phyloP scores from a whole-genome alignment of 2,797 vertebrate genomes.

The Rhyacichthys aspro region DNA sequence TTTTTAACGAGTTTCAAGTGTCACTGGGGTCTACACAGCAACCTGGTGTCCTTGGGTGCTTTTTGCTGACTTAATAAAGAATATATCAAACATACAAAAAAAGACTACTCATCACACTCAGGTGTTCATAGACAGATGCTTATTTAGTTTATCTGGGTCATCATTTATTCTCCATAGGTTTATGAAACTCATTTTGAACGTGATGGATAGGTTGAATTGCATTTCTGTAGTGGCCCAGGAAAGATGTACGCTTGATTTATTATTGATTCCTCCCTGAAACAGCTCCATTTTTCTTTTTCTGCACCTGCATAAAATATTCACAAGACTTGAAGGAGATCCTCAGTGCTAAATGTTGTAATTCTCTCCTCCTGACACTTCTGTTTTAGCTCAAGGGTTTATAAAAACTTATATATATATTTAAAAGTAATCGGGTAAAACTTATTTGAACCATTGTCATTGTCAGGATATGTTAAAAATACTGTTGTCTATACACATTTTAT shows the following conservation, averaged over 20 bases:
- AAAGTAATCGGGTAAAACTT: constrained; percentile 23
- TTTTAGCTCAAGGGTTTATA: constrained; percentile 11
- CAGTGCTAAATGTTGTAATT: constrained; percentile 45
- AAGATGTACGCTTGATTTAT: constrained; percentile 64
- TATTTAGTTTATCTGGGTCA: background rate
- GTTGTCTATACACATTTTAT: too few relatives aligned
- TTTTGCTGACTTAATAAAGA: background rate
- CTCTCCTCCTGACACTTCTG: constrained; percentile 18
- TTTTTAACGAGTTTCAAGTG: too few relatives aligned
- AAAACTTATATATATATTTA: constrained; percentile 53
- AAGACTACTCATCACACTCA: background rate
- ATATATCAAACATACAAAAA: background rate
- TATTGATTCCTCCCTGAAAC: constrained; percentile 64
- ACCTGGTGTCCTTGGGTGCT: background rate
- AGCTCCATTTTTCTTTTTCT: constrained; percentile 47
- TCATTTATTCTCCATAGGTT: constrained; percentile 15
- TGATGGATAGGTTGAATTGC: constrained; percentile 52
- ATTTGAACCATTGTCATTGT: constrained; percentile 3
- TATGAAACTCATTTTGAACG: constrained; percentile 19
- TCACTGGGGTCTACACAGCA: too few relatives aligned
- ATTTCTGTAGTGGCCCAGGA: constrained; percentile 35
- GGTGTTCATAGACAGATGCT: too few relatives aligned
- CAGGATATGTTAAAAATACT: background rate
- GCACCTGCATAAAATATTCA: constrained; percentile 57
- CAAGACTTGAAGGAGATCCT: constrained; percentile 52